These are phyloP conservation scores for Macaria notata DNA, from an alignment of 2,888 invertebrate species.

Conservation along the genomic window DNA sequence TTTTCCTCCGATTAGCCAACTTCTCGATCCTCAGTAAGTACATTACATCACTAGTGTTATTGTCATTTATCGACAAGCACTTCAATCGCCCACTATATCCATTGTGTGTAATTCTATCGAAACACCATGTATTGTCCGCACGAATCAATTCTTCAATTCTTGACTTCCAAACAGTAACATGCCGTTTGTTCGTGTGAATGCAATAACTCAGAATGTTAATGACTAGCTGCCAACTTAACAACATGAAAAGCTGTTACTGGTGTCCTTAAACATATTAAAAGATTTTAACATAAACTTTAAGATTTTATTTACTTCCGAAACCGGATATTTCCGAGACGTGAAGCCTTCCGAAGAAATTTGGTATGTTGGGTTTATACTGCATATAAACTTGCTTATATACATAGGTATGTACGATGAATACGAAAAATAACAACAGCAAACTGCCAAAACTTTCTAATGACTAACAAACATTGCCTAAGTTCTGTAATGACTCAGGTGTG, in stretches of 20 bases:
- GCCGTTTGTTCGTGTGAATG: slow-evolving; percentile 10
- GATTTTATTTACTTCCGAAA: too few relatives aligned
- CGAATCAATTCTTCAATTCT: slow-evolving; percentile 22
- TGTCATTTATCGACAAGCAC: slow-evolving; percentile 6
- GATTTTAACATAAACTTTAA: too few relatives aligned
- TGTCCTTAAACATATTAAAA: too few relatives aligned
- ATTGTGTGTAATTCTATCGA: slow-evolving; percentile 25
- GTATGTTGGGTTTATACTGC: too few relatives aligned
- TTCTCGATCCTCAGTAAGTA: too few relatives aligned
- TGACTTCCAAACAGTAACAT: slow-evolving; percentile 18
- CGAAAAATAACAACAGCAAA: slow-evolving; percentile 1
- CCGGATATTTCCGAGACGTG: too few relatives aligned
- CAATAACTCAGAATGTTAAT: slow-evolving; percentile 1
- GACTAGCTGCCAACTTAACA: not conserved
- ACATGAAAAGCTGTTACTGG: too few relatives aligned
- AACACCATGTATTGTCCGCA: slow-evolving; percentile 23
- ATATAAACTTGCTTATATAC: too few relatives aligned
- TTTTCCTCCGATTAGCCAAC: too few relatives aligned
- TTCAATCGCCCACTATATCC: slow-evolving; percentile 16
- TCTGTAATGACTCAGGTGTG: slow-evolving; percentile 14
- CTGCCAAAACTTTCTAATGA: slow-evolving; percentile 9
- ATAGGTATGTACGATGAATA: too few relatives aligned
- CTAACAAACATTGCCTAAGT: slow-evolving; percentile 12
- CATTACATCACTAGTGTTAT: slow-evolving; percentile 8
- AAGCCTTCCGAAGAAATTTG: too few relatives aligned